Evolutionary conservation across 2,888 invertebrate species (phyloP), one percentile per base, ranked within the genome.

Genomic region (Helicoverpa assulta): DNA sequence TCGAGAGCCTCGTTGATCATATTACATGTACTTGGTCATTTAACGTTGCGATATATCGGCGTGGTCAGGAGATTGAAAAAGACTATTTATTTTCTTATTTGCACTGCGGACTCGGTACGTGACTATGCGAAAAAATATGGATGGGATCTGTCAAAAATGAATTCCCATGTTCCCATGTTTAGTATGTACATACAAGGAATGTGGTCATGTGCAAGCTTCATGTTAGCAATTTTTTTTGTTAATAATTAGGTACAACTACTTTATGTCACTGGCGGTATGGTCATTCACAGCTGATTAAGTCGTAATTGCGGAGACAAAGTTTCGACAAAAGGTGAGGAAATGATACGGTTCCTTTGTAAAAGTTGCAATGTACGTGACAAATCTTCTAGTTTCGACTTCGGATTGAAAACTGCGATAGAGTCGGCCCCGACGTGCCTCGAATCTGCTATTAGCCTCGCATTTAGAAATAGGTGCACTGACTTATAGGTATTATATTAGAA

Each of bases 401-500:
- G 93, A 95, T 95, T 95, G 95, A 95, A 95, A 95, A 95, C 94
- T 95, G 92, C 93, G 93, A 94, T 95, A 94, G 94, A 94, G 91
- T 91, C 89, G 88, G 89, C 83, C 87, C 80, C 84, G 88, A 94
- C 95, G 95, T 95, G 95, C 89, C 73, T 82, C 80, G 95, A 94
- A 94, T 95, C 84, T 82, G 80, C 88, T 91, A 93, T 92, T 88
- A 90, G 88, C 81, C 88, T 85, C 87, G 90, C 89, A 91, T 93
- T 93, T 92, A 91, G 91, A 91, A 91, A 90, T 91, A 90, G 91
- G 88, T 91, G 87, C 88, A 87, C 87, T 88, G 86, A 86, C 88
- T 90, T 90, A 91, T 90, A 88, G 85, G 88, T 89, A 89, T 91
- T 90, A 89, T 88, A 89, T 88, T 88, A 86, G 84, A 87, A 90